These are phyloP conservation scores for Oscheius sp. DNA, from an alignment of 2,888 invertebrate species.

Conservation along the genomic window DNA sequence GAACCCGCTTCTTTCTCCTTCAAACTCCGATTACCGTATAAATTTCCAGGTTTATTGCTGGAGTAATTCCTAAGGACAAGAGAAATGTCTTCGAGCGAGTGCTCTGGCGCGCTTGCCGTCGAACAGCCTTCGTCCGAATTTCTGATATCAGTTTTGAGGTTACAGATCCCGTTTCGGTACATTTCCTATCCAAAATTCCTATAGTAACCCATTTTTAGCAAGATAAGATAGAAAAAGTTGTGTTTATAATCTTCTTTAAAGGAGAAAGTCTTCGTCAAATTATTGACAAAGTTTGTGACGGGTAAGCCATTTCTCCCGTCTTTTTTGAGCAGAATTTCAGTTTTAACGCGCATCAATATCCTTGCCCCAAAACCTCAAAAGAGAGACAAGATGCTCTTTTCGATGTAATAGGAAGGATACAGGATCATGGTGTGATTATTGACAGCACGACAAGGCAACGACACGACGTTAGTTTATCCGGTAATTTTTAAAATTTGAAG, in stretches of 20 bases:
- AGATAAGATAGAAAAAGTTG: slow-evolving; percentile 80
- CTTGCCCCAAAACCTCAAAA: slow-evolving; percentile 95
- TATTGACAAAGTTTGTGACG: slow-evolving; percentile 98
- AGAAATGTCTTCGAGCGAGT: slow-evolving; percentile 94
- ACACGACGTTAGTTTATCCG: slow-evolving; percentile 51
- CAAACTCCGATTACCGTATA: neutral
- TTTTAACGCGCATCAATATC: slow-evolving; percentile 96
- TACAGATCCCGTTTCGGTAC: slow-evolving; percentile 91
- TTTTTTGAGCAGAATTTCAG: slow-evolving; percentile 53
- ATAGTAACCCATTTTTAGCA: slow-evolving; percentile 38
- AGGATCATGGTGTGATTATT: slow-evolving; percentile 86
- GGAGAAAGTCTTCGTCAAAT: slow-evolving; percentile 95
- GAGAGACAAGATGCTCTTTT: slow-evolving; percentile 96
- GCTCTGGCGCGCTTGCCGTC: slow-evolving; percentile 96
- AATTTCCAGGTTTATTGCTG: slow-evolving; percentile 87
- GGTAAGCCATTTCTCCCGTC: slow-evolving; percentile 75
- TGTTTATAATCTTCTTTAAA: slow-evolving; percentile 84
- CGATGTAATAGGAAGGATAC: slow-evolving; percentile 96
- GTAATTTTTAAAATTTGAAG: neutral
- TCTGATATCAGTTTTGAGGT: slow-evolving; percentile 90
- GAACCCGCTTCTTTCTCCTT: neutral
- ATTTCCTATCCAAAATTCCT: slow-evolving; percentile 63
- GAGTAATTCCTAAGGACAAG: slow-evolving; percentile 91
- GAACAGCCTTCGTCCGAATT: slow-evolving; percentile 93
- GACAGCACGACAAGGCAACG: slow-evolving; percentile 66